phyloP scores from a whole-genome alignment of 2,113 vertebrate species.

The Phyllopteryx taeniolatus region DNA sequence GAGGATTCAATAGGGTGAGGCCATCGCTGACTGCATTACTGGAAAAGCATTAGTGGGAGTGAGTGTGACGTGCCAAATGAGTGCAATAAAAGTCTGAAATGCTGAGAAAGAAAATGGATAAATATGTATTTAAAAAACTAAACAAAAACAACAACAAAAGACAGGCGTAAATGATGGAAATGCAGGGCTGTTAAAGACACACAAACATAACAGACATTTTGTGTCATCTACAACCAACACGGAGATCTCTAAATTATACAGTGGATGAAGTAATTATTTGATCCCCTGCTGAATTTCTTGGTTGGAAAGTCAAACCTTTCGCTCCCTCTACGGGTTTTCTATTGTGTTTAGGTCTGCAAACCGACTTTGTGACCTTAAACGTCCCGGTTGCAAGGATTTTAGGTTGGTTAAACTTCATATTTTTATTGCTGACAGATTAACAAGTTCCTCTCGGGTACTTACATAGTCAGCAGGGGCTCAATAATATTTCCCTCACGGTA shows the following conservation, averaged over 20 bases:
- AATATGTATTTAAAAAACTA: not conserved
- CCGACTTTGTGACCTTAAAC: no score
- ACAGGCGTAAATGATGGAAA: not conserved
- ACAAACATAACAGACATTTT: not conserved
- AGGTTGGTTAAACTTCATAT: no score
- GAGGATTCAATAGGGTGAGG: conserved; percentile 29
- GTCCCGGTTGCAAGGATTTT: no score
- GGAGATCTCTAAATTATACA: not conserved
- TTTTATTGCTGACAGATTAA: no score
- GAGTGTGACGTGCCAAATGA: not conserved
- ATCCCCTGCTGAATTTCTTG: no score
- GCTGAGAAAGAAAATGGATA: not conserved
- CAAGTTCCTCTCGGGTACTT: no score
- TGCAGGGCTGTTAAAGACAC: not conserved
- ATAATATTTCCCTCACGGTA: no score
- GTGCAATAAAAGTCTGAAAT: not conserved
- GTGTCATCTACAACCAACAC: not conserved
- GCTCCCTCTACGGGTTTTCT: not conserved
- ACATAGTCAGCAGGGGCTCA: no score
- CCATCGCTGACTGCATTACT: conserved; percentile 37
- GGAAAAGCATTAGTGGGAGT: conserved; percentile 44
- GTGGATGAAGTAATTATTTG: no score
- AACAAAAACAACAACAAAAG: not conserved
- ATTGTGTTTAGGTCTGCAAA: not conserved
- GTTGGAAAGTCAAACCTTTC: not conserved